phyloP scores from a whole-genome alignment of 2,797 vertebrate genomes.

The Varecia variegata region DNA sequence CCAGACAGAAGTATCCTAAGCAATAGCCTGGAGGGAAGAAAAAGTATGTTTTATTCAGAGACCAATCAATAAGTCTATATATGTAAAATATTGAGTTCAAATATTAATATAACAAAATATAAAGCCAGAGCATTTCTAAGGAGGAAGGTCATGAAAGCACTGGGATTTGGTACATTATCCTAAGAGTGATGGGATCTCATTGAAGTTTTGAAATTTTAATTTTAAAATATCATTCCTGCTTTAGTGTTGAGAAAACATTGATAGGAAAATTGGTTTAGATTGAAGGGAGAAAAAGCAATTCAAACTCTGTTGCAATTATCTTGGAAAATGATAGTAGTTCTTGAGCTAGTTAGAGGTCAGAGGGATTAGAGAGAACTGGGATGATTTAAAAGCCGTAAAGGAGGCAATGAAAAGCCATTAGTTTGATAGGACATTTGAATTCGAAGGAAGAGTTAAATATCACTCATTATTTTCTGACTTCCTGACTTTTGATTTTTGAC shows the following conservation, averaged over 20 bases:
- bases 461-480: background rate
- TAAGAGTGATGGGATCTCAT: background rate
- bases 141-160: background rate
- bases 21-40: background rate
- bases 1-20: background rate
- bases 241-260: background rate
- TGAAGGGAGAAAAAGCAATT: background rate
- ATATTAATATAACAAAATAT: background rate
- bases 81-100: background rate
- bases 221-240: background rate
- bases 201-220: background rate
- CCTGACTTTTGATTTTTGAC: background rate
- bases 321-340: background rate
- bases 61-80: background rate
- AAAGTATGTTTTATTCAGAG: background rate
- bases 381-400: constrained; percentile 16
- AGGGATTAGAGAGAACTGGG: background rate
- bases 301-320: background rate
- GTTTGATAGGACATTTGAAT: background rate
- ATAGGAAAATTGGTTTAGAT: background rate
- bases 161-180: background rate
- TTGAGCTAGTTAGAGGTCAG: background rate
- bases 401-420: background rate
- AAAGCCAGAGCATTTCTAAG: background rate
- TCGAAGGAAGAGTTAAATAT: background rate